Conservation (phyloP, 1,140 invertebrate species). For the Caerostris extrusa region DNA sequence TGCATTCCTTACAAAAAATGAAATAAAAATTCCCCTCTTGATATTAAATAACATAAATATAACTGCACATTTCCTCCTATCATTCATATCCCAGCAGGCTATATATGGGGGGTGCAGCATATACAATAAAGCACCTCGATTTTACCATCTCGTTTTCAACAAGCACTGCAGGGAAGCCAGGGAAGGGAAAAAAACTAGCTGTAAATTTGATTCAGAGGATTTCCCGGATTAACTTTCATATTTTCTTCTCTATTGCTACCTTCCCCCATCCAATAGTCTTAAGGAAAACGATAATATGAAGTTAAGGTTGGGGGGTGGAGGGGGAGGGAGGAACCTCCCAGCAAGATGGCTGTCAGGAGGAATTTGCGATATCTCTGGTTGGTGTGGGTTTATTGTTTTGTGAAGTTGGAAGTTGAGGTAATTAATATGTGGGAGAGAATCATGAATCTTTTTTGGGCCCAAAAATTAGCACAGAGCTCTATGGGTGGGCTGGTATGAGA, state of each 20-base stretch:
- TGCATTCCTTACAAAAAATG: no score
- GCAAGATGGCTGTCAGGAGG: slow-evolving; percentile 22
- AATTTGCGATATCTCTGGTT: slow-evolving; percentile 38
- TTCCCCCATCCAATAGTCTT: not conserved
- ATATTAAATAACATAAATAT: slow-evolving; percentile 40
- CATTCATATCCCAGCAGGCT: slow-evolving; percentile 15
- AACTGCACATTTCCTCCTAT: not conserved
- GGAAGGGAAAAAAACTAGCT: slow-evolving; percentile 3
- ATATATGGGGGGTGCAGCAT: not conserved
- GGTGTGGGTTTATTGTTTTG: slow-evolving; percentile 47
- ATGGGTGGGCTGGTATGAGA: slow-evolving; percentile 4
- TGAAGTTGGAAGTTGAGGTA: not conserved
- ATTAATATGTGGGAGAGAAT: slow-evolving; percentile 6
- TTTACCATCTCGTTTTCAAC: slow-evolving; percentile 52
- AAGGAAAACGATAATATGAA: not conserved
- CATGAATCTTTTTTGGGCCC: slow-evolving; percentile 4
- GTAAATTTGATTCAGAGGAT: slow-evolving; percentile 53
- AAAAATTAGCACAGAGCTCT: not conserved
- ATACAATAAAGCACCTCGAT: slow-evolving; percentile 36
- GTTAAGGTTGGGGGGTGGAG: not conserved
- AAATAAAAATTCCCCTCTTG: not conserved
- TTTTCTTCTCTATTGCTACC: not conserved
- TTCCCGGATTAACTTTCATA: slow-evolving; percentile 40
- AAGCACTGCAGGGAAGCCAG: not conserved
- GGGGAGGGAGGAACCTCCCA: slow-evolving; percentile 6